These are phyloP conservation scores for Nothocercus julius DNA, from an alignment of 2,113 vertebrate species.

Conservation along the genomic window DNA sequence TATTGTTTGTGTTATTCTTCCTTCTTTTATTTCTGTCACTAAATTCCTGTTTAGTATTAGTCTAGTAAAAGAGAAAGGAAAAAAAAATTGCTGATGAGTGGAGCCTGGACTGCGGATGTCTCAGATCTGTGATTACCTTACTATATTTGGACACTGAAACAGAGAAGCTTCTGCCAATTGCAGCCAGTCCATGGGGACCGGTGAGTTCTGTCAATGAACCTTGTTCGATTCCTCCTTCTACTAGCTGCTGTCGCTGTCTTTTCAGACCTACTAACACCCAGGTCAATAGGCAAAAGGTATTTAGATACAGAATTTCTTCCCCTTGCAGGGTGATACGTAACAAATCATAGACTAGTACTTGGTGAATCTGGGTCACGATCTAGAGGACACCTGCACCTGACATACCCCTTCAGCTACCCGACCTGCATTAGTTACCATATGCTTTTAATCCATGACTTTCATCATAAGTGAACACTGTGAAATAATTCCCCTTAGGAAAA, in stretches of 20 bases:
- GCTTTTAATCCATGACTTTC: background rate
- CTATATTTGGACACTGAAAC: constrained; percentile 41
- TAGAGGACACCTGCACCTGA: background rate
- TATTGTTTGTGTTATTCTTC: background rate
- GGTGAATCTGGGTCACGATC: background rate
- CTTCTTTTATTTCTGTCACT: background rate
- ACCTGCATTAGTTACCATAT: background rate
- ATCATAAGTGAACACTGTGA: background rate
- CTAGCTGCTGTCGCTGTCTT: constrained; percentile 27
- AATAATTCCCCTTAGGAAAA: background rate
- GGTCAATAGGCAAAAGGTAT: background rate
- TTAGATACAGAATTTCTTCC: background rate
- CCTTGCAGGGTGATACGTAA: background rate
- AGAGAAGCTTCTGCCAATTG: constrained; percentile 31
- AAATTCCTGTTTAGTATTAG: background rate
- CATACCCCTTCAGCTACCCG: background rate
- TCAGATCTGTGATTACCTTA: background rate
- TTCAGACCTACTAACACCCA: background rate
- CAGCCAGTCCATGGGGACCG: background rate
- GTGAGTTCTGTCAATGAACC: constrained; percentile 33
- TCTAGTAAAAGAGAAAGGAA: background rate
- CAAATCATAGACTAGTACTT: background rate
- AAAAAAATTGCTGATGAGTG: constrained; percentile 35
- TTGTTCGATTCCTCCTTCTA: constrained; percentile 38
- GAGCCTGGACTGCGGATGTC: background rate